Conservation (phyloP, 1,140 invertebrate genomes). For the Drosophila kohkoa region DNA sequence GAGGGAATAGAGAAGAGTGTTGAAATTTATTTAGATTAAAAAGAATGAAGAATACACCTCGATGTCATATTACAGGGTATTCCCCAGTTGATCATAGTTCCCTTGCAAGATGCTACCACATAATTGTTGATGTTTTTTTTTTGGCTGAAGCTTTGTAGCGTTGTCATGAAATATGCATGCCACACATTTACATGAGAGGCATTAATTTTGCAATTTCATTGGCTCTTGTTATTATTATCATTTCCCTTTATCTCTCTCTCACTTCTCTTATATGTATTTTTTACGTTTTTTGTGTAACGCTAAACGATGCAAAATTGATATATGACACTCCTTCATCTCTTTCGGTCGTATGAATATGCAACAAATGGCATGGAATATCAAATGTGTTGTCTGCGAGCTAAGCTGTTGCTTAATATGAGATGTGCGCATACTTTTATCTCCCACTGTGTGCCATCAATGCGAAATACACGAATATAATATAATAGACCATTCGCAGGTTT, state of each 20-base stretch:
- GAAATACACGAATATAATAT: background rate
- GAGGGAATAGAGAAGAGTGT: no score
- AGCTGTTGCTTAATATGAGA: conserved; percentile 8
- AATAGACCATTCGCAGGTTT: background rate
- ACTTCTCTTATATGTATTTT: background rate
- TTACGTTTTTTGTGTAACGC: conserved; percentile 12
- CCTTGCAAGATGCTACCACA: background rate
- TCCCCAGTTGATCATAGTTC: background rate
- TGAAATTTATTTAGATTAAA: no score
- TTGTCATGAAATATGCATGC: conserved; percentile 74
- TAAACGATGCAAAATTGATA: conserved; percentile 46
- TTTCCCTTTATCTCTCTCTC: background rate
- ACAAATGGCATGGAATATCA: conserved; percentile 24
- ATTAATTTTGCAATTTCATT: conserved; percentile 75
- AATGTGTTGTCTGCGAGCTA: conserved; percentile 1
- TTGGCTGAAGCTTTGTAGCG: conserved; percentile 51
- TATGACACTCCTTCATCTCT: conserved; percentile 15
- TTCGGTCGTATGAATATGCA: conserved; percentile 34
- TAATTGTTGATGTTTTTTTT: conserved; percentile 38
- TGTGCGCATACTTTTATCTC: conserved; percentile 3
- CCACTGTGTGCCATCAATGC: conserved; percentile 6
- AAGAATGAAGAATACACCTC: background rate
- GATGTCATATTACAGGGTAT: conserved; percentile 16
- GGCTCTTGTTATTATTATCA: conserved; percentile 58
- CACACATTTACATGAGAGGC: conserved; percentile 63